phyloP scores from a whole-genome alignment of 92 coral and sea anemone genomes.

The Blastomussa wellsi region DNA sequence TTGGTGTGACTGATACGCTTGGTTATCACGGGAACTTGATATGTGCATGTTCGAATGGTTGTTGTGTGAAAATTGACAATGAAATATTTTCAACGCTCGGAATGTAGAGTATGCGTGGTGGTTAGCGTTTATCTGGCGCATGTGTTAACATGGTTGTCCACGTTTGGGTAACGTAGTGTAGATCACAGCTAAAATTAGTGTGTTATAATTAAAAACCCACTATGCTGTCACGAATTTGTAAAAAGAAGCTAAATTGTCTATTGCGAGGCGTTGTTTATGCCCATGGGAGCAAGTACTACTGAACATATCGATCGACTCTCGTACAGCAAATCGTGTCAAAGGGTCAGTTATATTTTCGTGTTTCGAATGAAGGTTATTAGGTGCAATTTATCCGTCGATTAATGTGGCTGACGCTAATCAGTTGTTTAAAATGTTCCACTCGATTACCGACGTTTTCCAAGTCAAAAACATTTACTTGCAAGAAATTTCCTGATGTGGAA shows the following conservation, averaged over 20 bases:
- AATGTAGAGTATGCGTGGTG: constrained; percentile 42
- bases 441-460: background rate
- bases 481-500: constrained; percentile 3
- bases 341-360: background rate
- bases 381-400: background rate
- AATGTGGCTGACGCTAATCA: background rate
- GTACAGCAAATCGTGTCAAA: constrained; percentile 1
- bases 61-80: constrained; percentile 45
- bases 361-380: background rate
- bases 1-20: constrained; percentile 6
- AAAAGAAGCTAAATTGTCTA: background rate
- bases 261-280: constrained; percentile 19
- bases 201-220: background rate
- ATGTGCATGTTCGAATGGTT: constrained; percentile 8
- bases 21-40: constrained; percentile 32
- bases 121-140: constrained; percentile 1
- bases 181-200: constrained; percentile 44
- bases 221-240: background rate
- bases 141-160: constrained; percentile 6
- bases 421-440: background rate
- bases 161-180: constrained; percentile 21
- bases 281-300: background rate
- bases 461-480: background rate
- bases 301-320: background rate
- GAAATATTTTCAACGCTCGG: constrained; percentile 44